phyloP scores from a whole-genome alignment of 2,888 invertebrate species.

The Drosophila infuscata region DNA sequence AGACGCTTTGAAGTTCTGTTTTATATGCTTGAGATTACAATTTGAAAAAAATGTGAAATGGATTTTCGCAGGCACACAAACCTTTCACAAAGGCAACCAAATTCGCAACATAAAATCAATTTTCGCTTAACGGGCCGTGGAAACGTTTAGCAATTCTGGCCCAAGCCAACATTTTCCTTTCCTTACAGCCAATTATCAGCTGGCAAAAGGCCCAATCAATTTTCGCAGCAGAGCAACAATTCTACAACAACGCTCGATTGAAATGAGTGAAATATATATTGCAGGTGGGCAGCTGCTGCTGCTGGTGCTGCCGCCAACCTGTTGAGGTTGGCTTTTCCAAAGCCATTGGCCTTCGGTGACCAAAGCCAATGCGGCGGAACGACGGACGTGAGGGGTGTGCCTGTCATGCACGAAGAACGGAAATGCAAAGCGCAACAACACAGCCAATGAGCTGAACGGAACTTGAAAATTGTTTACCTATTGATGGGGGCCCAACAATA shows the following conservation, averaged over 20 bases:
- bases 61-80: constrained; percentile 27
- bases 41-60: constrained; percentile 43
- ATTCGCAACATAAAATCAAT: constrained; percentile 37
- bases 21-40: constrained; percentile 54
- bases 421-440: constrained; percentile 72
- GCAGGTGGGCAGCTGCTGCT: constrained; percentile 27
- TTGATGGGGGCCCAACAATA: constrained; percentile 51
- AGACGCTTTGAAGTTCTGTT: constrained; percentile 56
- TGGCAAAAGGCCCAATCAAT: constrained; percentile 35
- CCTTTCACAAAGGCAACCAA: constrained; percentile 36
- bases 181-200: constrained; percentile 43
- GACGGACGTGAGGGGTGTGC: constrained; percentile 46
- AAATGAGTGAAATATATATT: constrained; percentile 38
- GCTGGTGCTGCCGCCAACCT: constrained; percentile 41
- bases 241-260: constrained; percentile 5
- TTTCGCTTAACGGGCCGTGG: constrained; percentile 28
- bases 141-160: constrained; percentile 27
- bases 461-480: constrained; percentile 69
- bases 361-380: constrained; percentile 47
- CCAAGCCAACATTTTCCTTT: constrained; percentile 40
- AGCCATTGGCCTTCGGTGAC: constrained; percentile 78
- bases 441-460: constrained; percentile 59
- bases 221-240: constrained; percentile 15
- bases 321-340: constrained; percentile 49
- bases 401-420: constrained; percentile 76